Evolutionary conservation across 2,113 vertebrate genomes (phyloP), one percentile per base, ranked within the genome.

Genomic region (Brienomyrus brachyistius): DNA sequence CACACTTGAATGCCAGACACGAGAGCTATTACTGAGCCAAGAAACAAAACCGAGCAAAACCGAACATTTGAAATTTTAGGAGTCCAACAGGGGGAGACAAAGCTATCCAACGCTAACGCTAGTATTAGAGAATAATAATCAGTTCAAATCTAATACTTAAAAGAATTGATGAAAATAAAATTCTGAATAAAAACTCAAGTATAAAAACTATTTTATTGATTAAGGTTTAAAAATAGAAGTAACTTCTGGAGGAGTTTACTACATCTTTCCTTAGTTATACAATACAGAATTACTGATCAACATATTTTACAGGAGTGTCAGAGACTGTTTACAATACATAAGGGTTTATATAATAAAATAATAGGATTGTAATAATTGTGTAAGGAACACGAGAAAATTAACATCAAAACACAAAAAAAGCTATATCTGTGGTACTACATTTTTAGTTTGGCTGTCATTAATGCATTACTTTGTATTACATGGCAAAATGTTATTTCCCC

Each of bases 191-290:
- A 6, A 35, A 43, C 5, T 43, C 35, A 80, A 80, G 74, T 80
- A 80, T 80, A 80, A 80, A 77, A 80, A 80, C 74, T 15, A 43
- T 80, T 80, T 80, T 80, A 80, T 80, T 80, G 74, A 43, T 80
- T 80, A 80, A 80, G 35, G 74, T 80, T 80, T 80, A 80, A 80
- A 80, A 80, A 80, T 80, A 80, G 74, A 80, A 35, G 74, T 19
- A 43, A 80, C 35, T 43, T 80, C 74, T 80, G 35, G 74, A 35
- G 70, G 15, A 80, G 74, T 19, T 80, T 43, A 19, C 35, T 80
- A 80, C 74, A 80, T 19, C 35, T n/a, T 80, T 80, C 74, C 74
- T 80, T 40, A 80, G 74, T 80, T 70, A 70, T 31, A 70, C 70
- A 77, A 77, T 19, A 77, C 35, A 80, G 35, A 40, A 80, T 80